Evolutionary conservation across 2,797 vertebrate genomes (phyloP), one percentile per base, ranked within the genome.

Genomic region (Melanotaenia parkinsoni): DNA sequence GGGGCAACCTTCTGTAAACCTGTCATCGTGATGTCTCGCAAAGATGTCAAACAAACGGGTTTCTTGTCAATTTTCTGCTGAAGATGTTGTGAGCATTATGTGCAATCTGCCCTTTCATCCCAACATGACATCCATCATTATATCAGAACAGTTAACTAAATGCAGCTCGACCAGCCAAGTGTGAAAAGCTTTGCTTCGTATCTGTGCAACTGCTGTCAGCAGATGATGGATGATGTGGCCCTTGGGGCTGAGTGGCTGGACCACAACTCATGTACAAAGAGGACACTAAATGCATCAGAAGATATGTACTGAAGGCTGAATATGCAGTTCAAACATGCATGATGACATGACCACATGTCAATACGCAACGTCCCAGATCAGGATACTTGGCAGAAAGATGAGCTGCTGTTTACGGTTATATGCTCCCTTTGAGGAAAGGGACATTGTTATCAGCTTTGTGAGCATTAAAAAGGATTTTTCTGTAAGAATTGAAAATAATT

Each of bases 171-270:
- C 54, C 76, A 73, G 74, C 75, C 81, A 30, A 77, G 77, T 61
- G 80, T 86, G 66, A 58, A 54, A 7, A 67, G 71, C 59, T 69
- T 62, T 20, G 77, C 57, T 65, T 79, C 62, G 33, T 53, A 45
- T 76, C 66, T 63, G 59, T 37, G 69, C n/a, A 14, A 63, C 74
- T 50, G 77, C 72, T 76, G 80, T 82, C 79, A 64, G 0, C 1
- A 33, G 50, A 72, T 86, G 85, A 91, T 78, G 77, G 81, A 91
- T 84, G 74, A 83, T 43, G 59, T 33, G 70, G 58, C 64, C 68
- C 67, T 74, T 8, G n/a, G 71, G 77, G 70, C 77, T 30, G 58
- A 66, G 33, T 12, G n/a, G 66, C 73, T 50, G 43, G 3, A 69
- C 65, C 57, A 53, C 53, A 67, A 28, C 56, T 72, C 64, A 53